Conservation (phyloP, 2,888 invertebrate species). For the Lampropteryx suffumata region DNA sequence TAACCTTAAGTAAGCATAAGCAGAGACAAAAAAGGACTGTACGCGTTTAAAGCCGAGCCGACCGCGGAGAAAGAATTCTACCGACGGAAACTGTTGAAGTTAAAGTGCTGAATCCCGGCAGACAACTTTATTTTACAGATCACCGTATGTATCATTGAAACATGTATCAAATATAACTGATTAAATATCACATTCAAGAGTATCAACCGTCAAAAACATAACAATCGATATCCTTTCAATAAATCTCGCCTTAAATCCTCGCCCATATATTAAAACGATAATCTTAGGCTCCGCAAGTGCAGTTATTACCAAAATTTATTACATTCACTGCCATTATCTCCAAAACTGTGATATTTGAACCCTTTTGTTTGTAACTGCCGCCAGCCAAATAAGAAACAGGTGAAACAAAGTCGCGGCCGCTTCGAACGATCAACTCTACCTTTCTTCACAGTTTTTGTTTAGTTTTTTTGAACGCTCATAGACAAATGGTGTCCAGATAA, state of each 20-base stretch:
- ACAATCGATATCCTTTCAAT: slow-evolving; percentile 51
- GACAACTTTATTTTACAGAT: too few relatives aligned
- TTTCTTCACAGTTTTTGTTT: slow-evolving; percentile 78
- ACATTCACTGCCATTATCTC: slow-evolving; percentile 68
- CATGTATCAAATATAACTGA: slow-evolving; percentile 26
- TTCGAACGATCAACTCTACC: slow-evolving; percentile 63
- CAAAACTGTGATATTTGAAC: slow-evolving; percentile 80
- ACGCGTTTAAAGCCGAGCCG: too few relatives aligned
- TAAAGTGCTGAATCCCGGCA: too few relatives aligned
- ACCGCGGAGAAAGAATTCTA: too few relatives aligned
- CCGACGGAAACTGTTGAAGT: too few relatives aligned
- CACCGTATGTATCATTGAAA: too few relatives aligned
- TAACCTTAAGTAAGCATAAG: too few relatives aligned
- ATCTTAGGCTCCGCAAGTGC: slow-evolving; percentile 71
- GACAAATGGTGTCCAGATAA: slow-evolving; percentile 79
- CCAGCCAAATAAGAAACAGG: slow-evolving; percentile 78
- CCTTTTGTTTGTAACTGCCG: slow-evolving; percentile 76
- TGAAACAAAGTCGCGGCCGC: slow-evolving; percentile 57
- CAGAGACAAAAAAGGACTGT: too few relatives aligned
- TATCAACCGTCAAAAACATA: slow-evolving; percentile 31
- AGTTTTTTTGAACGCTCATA: slow-evolving; percentile 62
- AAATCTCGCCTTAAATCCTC: slow-evolving; percentile 65
- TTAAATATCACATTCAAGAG: slow-evolving; percentile 10
- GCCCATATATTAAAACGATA: slow-evolving; percentile 65
- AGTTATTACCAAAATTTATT: slow-evolving; percentile 80